Evolutionary conservation across 30 jellyfish, hydroid and myxozoan species (phyloP).

Genomic region (Pseudorhiza aurosa): DNA sequence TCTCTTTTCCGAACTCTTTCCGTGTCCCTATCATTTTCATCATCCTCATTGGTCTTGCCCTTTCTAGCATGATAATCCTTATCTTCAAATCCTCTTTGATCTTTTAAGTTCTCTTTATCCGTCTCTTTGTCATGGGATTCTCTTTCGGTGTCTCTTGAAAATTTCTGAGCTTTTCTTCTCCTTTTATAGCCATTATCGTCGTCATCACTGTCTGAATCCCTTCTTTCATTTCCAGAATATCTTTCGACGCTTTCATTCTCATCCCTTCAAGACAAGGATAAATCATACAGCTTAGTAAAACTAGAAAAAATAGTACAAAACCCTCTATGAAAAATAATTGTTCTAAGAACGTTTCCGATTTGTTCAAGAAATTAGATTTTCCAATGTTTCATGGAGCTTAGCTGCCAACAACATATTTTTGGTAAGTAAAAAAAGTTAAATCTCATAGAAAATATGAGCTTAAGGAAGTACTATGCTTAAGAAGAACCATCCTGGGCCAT

Average conservation of each 20-base stretch:
- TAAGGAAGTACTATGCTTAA: too few relatives aligned
- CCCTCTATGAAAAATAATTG: too few relatives aligned
- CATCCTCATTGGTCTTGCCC: background rate
- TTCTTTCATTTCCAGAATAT: background rate
- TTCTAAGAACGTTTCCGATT: too few relatives aligned
- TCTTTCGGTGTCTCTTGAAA: constrained; percentile 11
- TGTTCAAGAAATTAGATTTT: too few relatives aligned
- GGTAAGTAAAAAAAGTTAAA: too few relatives aligned
- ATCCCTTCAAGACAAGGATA: background rate
- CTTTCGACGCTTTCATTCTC: background rate
- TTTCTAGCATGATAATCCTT: background rate
- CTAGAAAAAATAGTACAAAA: background rate
- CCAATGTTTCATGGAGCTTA: too few relatives aligned
- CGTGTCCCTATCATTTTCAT: background rate
- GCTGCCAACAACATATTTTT: too few relatives aligned
- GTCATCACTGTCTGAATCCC: background rate
- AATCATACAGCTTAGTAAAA: background rate
- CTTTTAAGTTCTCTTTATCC: constrained; percentile 1
- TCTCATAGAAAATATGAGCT: too few relatives aligned
- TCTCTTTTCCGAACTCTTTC: constrained; percentile 1
- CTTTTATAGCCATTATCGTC: constrained; percentile 10
- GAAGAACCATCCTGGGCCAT: too few relatives aligned
- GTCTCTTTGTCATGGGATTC: background rate
- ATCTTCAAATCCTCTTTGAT: background rate
- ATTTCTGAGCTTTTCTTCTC: background rate